Evolutionary conservation across 2,797 vertebrate genomes (phyloP), one percentile per base, ranked within the genome.

Genomic region (Uromys caudimaculatus): DNA sequence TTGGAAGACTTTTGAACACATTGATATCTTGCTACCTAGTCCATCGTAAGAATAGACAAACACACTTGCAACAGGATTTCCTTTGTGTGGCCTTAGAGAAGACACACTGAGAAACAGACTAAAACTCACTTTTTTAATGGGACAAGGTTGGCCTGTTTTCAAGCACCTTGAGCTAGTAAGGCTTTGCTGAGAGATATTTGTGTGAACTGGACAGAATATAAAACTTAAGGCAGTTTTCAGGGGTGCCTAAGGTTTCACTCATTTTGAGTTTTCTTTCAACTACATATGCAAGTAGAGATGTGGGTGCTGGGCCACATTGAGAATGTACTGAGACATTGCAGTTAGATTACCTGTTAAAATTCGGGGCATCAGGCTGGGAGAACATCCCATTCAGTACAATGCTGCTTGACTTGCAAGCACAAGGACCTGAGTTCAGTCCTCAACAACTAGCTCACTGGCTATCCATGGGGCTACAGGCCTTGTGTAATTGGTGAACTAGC

Each of bases 121-220:
- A 38, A 93, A 75, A 92, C 9, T 83, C 89, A 75, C 8, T 78
- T 4, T 97, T 96, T 90, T 93, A 94, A 44, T 83, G 83, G 47
- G 44, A 85, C 29, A 85, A 67, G 21, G 12, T 52, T 85, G 60
- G 60, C 83, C 44, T 32, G 7, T 35, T 47, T 35, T 85, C 32
- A 67, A n/a, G 19, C n/a, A 64, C 60, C 44, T n/a, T 11, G 8
- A 67, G 62, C 62, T 85, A 23, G 19, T n/a, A 67, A 67, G 83
- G 47, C 83, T 67, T 50, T 35, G 1, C 83, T 4, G 44, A 50
- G 32, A 50, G 41, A 9, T n/a, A 35, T 69, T 50, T 50, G 62
- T 67, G 83, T 69, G 44, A 16, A 47, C 62, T 24, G 32, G 32
- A 52, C 83, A 4, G 2, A 71, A 29, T 41, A 38, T 71, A n/a